Evolutionary conservation across 2,888 invertebrate genomes (phyloP), one percentile per base, ranked within the genome.

Genomic region (Volucella bombylans): DNA sequence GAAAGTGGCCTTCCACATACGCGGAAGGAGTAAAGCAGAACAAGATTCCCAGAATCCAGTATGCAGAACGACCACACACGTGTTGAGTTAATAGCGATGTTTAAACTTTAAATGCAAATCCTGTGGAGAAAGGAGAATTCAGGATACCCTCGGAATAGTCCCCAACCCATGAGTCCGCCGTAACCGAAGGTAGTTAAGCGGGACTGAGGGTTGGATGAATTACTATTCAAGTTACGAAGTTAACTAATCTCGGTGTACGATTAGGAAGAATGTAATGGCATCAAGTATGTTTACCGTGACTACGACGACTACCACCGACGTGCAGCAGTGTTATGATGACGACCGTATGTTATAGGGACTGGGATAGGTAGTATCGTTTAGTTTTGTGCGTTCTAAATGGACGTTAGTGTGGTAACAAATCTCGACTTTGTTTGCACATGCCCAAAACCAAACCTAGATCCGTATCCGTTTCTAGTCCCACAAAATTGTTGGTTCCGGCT

Each of bases 61-160:
- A 31, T 6, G 49, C 38, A 39, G 52, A 54, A 52, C n/a, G 18
- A 49, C 49, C 50, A 62, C 74, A 69, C 83, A 79, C 83, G 79
- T 83, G 83, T 79, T 83, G 69, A 83, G 79, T 83, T 83, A 83
- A 83, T 83, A 83, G 79, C 65, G 69, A 31, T 83, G 65, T 83
- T 83, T 83, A 79, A 83, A 83, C 54, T 79, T 79, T 79, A 83
- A 83, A 83, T 79, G 79, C 43, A 83, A 83, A 83, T 77, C 61
- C 65, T 74, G 69, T 67, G 65, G 65, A 69, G 57, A 39, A 69
- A 65, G 73, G 69, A 65, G 49, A 64, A 45, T 47, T 45, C 61
- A 49, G 59, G 67, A n/a, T 64, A 12, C 45, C 10, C 14, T 38
- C 23, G 10, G 10, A 11, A n/a, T 18, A 23, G 14, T 23, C n/a